These are phyloP conservation scores for Tenthredo distinguenda DNA, from an alignment of 2,888 invertebrate species.

Conservation along the genomic window DNA sequence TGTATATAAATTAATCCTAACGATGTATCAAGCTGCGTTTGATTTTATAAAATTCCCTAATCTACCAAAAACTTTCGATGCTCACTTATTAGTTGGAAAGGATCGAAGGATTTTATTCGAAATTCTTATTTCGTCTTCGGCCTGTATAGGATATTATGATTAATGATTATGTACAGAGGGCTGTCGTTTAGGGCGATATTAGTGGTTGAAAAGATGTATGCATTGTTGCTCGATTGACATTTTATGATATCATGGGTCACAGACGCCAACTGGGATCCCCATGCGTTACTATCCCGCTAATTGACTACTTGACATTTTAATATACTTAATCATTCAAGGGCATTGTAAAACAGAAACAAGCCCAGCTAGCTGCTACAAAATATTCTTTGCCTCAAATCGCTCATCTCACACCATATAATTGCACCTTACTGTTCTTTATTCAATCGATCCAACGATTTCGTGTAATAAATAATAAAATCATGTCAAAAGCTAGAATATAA, in stretches of 20 bases:
- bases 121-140: neutral
- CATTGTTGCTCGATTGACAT: constrained; percentile 67
- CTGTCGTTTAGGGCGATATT: constrained; percentile 53
- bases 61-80: neutral
- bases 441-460: neutral
- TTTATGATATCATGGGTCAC: constrained; percentile 69
- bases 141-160: neutral
- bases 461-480: neutral
- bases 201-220: constrained; percentile 58
- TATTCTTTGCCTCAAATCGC: neutral
- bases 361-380: neutral
- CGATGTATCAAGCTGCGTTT: constrained; percentile 32
- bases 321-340: constrained; percentile 58
- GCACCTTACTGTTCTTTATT: neutral
- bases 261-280: constrained; percentile 61
- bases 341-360: constrained; percentile 66
- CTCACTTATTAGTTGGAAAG: too few species aligned
- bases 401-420: neutral
- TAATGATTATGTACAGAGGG: neutral
- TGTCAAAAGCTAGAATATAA: neutral
- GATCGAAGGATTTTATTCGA: neutral
- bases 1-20: constrained; percentile 40
- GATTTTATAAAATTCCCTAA: neutral
- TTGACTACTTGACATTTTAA: constrained; percentile 70
- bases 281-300: constrained; percentile 69